These are phyloP conservation scores for Trichomalopsis sarcophagae DNA, from an alignment of 1,140 invertebrate genomes.

Conservation along the genomic window DNA sequence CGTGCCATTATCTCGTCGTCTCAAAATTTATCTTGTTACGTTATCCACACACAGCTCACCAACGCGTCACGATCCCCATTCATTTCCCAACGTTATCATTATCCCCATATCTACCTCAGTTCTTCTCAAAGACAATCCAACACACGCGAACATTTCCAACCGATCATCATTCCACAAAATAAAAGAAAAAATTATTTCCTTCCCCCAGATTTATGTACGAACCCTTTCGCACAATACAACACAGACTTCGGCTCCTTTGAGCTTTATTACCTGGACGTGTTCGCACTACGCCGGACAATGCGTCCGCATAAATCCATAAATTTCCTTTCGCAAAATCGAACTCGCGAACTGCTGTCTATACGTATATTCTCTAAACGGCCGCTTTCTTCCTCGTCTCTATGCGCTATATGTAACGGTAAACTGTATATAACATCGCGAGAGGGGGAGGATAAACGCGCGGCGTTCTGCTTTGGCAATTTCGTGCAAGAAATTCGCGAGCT, in stretches of 20 bases:
- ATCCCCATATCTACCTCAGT: too few species aligned
- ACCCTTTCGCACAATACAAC: background rate
- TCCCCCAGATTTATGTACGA: background rate
- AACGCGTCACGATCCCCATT: background rate
- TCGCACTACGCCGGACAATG: background rate
- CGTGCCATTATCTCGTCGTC: background rate
- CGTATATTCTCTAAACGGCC: background rate
- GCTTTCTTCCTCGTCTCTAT: background rate
- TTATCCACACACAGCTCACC: background rate
- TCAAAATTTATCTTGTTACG: background rate
- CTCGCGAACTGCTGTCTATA: background rate
- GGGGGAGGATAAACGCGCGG: background rate
- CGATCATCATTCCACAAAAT: too few species aligned
- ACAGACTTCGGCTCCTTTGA: background rate
- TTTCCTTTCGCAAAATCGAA: background rate
- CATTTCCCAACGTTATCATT: background rate
- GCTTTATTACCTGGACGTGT: background rate
- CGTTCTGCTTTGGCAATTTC: background rate
- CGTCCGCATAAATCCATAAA: slow-evolving; percentile 7
- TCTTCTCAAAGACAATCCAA: too few species aligned
- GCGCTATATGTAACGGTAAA: background rate
- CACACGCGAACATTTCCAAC: too few species aligned
- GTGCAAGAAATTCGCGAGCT: background rate
- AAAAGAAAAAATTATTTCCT: too few species aligned
- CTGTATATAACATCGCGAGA: background rate